phyloP scores from a whole-genome alignment of 2,888 invertebrate species.

The Eupithecia pulchellata region DNA sequence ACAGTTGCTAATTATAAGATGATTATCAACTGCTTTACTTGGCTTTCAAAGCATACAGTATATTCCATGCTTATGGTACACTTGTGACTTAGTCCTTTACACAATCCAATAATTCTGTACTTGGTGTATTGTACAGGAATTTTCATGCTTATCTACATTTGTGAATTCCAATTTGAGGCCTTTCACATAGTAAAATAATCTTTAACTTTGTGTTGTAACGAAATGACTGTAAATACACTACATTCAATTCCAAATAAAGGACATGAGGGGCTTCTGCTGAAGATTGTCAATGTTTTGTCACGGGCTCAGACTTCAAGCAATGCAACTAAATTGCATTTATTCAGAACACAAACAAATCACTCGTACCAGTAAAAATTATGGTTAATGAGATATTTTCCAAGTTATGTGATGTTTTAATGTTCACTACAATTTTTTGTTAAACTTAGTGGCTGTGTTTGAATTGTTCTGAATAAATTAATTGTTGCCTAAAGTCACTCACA shows the following conservation, averaged over 20 bases:
- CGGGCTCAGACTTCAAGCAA: not conserved
- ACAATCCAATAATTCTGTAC: not conserved
- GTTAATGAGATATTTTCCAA: not conserved
- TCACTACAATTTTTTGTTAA: not conserved
- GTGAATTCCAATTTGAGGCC: no score
- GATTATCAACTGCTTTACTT: constrained; percentile 49
- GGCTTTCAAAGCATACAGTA: constrained; percentile 59
- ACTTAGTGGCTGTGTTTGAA: not conserved
- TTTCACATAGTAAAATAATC: not conserved
- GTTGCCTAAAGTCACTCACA: not conserved
- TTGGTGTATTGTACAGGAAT: no score
- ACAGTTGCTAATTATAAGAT: constrained; percentile 53
- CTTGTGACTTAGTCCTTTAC: not conserved
- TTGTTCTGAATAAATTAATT: not conserved
- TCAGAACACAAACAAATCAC: not conserved
- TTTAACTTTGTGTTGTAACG: not conserved
- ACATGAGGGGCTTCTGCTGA: not conserved
- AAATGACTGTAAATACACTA: not conserved
- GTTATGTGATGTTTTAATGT: not conserved
- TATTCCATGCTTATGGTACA: constrained; percentile 58
- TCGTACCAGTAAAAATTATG: not conserved
- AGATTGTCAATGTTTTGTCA: not conserved
- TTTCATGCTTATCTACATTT: no score
- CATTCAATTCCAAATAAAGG: not conserved
- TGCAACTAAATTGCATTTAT: not conserved